Evolutionary conservation across 2,797 vertebrate genomes (phyloP).

Genomic region (Lemur catta): DNA sequence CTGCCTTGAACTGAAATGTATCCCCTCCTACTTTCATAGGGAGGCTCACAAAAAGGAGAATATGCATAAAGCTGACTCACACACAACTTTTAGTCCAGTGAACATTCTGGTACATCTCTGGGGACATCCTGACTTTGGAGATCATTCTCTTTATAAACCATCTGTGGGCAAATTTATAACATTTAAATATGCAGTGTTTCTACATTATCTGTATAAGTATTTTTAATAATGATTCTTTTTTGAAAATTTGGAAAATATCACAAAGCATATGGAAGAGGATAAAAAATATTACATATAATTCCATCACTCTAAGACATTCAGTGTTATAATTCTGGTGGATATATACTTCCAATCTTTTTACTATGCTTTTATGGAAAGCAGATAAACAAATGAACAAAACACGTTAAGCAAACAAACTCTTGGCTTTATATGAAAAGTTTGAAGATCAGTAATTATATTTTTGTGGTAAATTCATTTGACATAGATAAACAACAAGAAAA

Average conservation of each 20-base stretch:
- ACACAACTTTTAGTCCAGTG: background rate
- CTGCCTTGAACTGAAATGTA: background rate
- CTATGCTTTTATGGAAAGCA: background rate
- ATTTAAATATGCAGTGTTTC: background rate
- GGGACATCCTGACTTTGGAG: background rate
- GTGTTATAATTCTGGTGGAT: background rate
- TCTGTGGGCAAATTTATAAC: background rate
- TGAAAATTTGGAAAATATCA: background rate
- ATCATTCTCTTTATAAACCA: background rate
- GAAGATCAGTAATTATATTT: background rate
- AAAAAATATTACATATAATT: background rate
- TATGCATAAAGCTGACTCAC: background rate
- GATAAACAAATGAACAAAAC: background rate
- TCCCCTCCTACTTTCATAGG: background rate
- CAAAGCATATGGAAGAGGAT: background rate
- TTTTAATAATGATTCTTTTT: background rate
- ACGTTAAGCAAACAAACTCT: background rate
- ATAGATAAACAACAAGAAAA: background rate
- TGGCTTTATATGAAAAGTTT: background rate
- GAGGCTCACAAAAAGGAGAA: background rate
- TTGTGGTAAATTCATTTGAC: background rate
- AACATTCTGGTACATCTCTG: background rate
- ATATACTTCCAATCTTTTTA: background rate
- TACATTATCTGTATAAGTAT: background rate
- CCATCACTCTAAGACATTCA: background rate